Base-by-base conservation (phyloP, 2,113 vertebrate species). In the Callaeas wilsoni region DNA sequence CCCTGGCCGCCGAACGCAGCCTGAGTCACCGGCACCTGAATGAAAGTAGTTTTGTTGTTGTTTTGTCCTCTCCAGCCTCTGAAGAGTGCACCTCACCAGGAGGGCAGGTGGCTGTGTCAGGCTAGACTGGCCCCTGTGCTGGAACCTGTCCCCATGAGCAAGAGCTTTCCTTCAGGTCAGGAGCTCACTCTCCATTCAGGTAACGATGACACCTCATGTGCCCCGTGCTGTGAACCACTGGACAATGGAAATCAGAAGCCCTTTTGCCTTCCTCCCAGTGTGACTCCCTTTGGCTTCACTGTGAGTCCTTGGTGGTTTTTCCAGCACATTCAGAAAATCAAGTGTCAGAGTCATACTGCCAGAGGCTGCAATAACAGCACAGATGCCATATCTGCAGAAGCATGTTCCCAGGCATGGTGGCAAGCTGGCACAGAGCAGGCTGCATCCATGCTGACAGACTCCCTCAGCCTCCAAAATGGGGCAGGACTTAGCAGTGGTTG, bases 11-110 rank as follows among this genome's bases (percentile, higher is more conserved):
- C 46, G 47, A 90, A 53, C 12, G 1, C 56, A 59, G 70, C 74
- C 78, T 97, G 96, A 98, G 91, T 98, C 97, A 98, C 73, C 19
- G 2, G 32, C 74, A 78, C 35, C 59, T 17, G 47, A 96, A 98
- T 62, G 97, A 98, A 98, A 98, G 97, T 97, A 87, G 82, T 90
- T 97, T 56, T 97, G 82, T 76, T 97, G 93, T 95, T 95, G 90
- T 93, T 83, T 94, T 93, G 87, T 87, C 62, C 88, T 90, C 86
- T 60, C 81, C 82, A 57, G 41, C 70, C 82, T 83, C 50, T 33
- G 42, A 83, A 55, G 53, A 47, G 47, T 4, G 9, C 55, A 30
- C 42, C 52, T 32, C 1, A 1, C 26, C 73, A 57, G 50, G 30
- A 85, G 21, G 44, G 55, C 60, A n/a, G 50, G 65, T 42, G 64